Percentiles rank a stretch among this genome's conserved stretches.
Conservation (phyloP, 1,140 invertebrate genomes). For the Platyscapa corneri region DNA sequence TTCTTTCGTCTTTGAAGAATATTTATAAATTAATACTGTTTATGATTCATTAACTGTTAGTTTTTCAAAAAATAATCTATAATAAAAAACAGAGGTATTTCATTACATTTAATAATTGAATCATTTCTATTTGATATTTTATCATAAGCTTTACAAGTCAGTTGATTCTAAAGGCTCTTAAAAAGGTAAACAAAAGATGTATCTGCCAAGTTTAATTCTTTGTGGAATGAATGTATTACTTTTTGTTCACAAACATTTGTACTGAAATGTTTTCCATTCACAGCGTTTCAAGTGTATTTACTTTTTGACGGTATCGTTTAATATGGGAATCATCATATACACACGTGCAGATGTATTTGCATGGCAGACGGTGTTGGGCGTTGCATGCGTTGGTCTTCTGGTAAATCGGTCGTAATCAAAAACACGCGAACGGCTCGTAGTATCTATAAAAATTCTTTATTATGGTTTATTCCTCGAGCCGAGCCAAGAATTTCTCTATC, state of each 20-base stretch:
- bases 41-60: too few relatives aligned
- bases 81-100: neutral
- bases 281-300: too few relatives aligned
- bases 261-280: too few relatives aligned
- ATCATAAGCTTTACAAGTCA: neutral
- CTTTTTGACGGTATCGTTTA: neutral
- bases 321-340: neutral
- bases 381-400: neutral
- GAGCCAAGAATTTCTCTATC: neutral
- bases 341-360: neutral
- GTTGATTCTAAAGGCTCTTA: neutral
- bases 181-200: neutral
- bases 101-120: neutral
- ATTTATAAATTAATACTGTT: too few relatives aligned
- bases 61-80: too few relatives aligned
- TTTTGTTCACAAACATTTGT: too few relatives aligned
- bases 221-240: neutral
- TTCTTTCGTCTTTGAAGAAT: neutral
- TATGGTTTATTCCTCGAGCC: neutral
- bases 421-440: neutral
- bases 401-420: conserved; percentile 33
- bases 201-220: neutral
- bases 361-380: neutral
- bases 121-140: neutral
- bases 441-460: conserved; percentile 37